Evolutionary conservation across 2,888 invertebrate species (phyloP).

Genomic region (Phyllotreta cruciferae): DNA sequence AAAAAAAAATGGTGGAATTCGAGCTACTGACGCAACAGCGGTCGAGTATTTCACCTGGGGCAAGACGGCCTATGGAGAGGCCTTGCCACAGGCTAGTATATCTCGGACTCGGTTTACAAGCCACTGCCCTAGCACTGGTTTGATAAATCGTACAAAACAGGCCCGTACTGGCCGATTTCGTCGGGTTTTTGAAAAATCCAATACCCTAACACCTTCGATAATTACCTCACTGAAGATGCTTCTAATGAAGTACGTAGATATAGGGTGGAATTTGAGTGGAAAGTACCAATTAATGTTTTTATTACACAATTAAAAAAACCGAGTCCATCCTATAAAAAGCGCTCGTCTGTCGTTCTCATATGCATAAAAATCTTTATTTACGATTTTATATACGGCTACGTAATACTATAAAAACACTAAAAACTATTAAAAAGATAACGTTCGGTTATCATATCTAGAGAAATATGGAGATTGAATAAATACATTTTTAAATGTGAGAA

Average conservation of each 20-base stretch:
- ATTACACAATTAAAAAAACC: not conserved
- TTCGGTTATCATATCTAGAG: conserved; percentile 19
- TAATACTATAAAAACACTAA: conserved; percentile 15
- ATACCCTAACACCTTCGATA: too few species aligned
- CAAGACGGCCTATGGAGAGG: conserved; percentile 47
- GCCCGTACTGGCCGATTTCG: not conserved
- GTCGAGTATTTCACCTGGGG: conserved; percentile 44
- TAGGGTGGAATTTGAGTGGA: too few species aligned
- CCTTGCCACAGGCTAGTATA: conserved; percentile 49
- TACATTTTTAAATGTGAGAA: conserved; percentile 17
- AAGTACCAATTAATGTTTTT: too few species aligned
- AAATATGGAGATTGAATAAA: conserved; percentile 19
- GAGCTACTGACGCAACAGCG: conserved; percentile 47
- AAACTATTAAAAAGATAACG: conserved; percentile 22
- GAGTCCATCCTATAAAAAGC: not conserved
- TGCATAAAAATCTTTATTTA: conserved; percentile 21
- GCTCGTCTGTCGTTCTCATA: not conserved
- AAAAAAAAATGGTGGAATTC: conserved; percentile 29
- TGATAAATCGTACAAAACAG: not conserved
- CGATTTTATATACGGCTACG: conserved; percentile 9
- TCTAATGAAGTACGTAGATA: too few species aligned
- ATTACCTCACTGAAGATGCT: too few species aligned
- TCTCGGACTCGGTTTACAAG: conserved; percentile 37
- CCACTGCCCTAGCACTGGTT: conserved; percentile 19
- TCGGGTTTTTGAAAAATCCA: not conserved